Evolutionary conservation across 2,113 vertebrate species (phyloP), one percentile per base, ranked within the genome.

Genomic region (Condylura cristata): DNA sequence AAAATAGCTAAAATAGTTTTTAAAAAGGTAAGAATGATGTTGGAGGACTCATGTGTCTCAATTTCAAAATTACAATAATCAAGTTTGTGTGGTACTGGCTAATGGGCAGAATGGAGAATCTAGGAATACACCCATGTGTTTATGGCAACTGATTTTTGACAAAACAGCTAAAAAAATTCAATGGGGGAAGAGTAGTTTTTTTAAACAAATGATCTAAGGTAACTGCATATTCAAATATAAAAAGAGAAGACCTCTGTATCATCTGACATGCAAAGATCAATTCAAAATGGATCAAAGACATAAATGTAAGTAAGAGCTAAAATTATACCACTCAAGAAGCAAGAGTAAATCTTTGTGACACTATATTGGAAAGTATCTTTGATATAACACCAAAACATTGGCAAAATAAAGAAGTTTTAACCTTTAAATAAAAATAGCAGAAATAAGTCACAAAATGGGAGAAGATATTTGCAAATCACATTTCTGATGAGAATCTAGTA

Each of bases 51-150:
- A 61, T 12, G 30, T 26, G 60, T 72, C 41, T 71, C 24, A 32
- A 82, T n/a, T 90, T 90, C n/a, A 81, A 82, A 81, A 61, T 24
- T 58, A 61, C n/a, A 72, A 53, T 39, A 82, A 82, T 90, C 53
- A 90, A 72, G 65, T 61, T 30, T 71, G 10, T 30, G 17, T 60
- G 48, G 46, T 89, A 41, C 8, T 89, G 51, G 26, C 22, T 53
- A 61, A 46, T 3, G 5, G n/a, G 61, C n/a, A 72, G 41, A 90
- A 48, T 0, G 44, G n/a, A 81, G 41, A 82, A 60, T 32, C 53
- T n/a, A 82, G 39, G 82, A 72, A 48, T 32, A 61, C 18, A 7
- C 14, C 20, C 3, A 48, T 44, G 24, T 87, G 70, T 75, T 16
- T 28, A 30, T 9, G 46, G 82, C n/a, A 70, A 51, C 10, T 53